Base-by-base conservation (phyloP, 2,797 vertebrate genomes). In the Bovichtus diacanthus region DNA sequence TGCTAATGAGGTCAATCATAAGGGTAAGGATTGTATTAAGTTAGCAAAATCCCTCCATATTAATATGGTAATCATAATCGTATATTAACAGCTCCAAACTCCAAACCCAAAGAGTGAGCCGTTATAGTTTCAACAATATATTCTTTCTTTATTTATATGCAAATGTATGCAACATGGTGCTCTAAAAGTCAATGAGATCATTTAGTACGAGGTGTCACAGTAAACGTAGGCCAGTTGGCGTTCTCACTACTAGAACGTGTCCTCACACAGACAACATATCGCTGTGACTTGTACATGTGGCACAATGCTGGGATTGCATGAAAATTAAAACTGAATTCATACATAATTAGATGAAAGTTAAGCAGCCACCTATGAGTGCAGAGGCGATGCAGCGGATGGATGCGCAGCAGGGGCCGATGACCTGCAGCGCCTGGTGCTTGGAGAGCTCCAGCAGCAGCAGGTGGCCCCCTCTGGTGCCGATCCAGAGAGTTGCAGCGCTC, bases 391-490 rank as follows among this genome's bases (percentile, higher is more conserved):
- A 93, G 90, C 96, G 93, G 43, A 98, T 71, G 47, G 97, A 97
- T 63, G 94, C 85, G 69, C 96, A 97, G 23, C 90, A 90, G 38
- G 94, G 94, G 36, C 90, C 86, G 70, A 97, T 92, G 65, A 96
- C 93, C 75, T 90, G 94, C 58, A 98, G 95, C 2, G 95, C 70
- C 74, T 96, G 95, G 70, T 94, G 95, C 0, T 96, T 97, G 3
- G 94, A 94, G 46, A 97, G 93, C 74, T 99, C 98, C 74, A 99
- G 94, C 50, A 99, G 92, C 54, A 99, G 89, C 77, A 99, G 89
- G 15, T 96, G 93, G 79, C 98, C 98, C 70, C 97, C 97, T 54
- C 96, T 95, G 5, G 97, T 99, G 59, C 97, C 97, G 25, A 99
- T 92, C 98, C 98, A 99, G 64, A 99, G 93, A 0, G 96, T 93